Conservation (phyloP, 2,888 invertebrate genomes). For the Lamellibrachia satsuma region DNA sequence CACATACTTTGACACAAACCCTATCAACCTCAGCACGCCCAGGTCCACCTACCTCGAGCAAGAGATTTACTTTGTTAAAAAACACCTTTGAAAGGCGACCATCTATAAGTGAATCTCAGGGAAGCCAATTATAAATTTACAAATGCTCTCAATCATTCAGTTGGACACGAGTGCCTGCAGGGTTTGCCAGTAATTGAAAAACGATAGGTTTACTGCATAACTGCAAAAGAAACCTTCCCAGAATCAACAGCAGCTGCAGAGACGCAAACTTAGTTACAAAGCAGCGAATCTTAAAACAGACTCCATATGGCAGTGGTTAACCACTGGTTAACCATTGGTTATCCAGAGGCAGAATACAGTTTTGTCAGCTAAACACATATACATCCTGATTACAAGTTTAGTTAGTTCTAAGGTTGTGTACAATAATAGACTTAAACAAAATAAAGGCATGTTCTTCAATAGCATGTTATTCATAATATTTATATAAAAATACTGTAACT, state of each 20-base stretch:
- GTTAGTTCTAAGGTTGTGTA: neutral
- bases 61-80: constrained; percentile 13
- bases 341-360: neutral
- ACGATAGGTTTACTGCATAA: neutral
- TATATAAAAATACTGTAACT: neutral
- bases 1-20: neutral
- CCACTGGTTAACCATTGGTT: neutral
- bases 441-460: too few species aligned
- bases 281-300: neutral
- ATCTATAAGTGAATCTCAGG: neutral
- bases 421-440: neutral
- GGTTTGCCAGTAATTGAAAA: constrained; percentile 6
- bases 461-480: too few species aligned
- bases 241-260: neutral
- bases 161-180: neutral
- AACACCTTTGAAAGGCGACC: neutral
- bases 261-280: neutral
- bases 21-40: neutral
- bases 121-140: constrained; percentile 13
- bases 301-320: neutral
- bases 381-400: neutral
- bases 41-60: neutral
- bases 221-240: neutral
- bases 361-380: neutral
- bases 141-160: constrained; percentile 3